Evolutionary conservation across 92 coral and sea anemone genomes (phyloP).

Genomic region (Siderastrea siderea): DNA sequence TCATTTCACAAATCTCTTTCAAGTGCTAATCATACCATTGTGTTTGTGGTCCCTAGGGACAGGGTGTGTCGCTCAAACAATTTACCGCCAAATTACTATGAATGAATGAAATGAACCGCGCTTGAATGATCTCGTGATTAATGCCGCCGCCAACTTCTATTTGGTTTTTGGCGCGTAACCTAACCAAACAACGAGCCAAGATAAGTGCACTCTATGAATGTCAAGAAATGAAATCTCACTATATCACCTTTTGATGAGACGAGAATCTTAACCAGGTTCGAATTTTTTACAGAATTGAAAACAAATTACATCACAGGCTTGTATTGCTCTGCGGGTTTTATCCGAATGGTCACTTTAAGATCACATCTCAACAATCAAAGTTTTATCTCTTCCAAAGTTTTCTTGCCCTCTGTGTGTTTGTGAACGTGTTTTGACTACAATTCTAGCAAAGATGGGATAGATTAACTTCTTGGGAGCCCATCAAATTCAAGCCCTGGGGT

Average conservation of each 20-base stretch:
- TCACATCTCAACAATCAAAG: neutral
- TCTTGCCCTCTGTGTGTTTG: neutral
- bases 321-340: neutral
- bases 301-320: neutral
- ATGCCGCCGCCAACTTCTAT: constrained; percentile 23
- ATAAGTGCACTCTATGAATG: constrained; percentile 3
- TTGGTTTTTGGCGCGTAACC: constrained; percentile 55
- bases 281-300: neutral
- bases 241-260: neutral
- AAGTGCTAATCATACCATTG: constrained; percentile 85
- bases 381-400: neutral
- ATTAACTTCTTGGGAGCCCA: constrained; percentile 7
- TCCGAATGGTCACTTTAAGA: neutral
- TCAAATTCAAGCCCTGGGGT: neutral
- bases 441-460: neutral
- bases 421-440: neutral
- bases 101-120: constrained; percentile 71
- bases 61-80: constrained; percentile 87
- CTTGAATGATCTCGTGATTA: constrained; percentile 48
- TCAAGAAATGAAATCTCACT: neutral
- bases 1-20: constrained; percentile 69
- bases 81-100: constrained; percentile 85
- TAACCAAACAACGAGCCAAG: neutral
- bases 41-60: constrained; percentile 88
- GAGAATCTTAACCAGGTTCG: neutral